phyloP scores from a whole-genome alignment of 2,888 invertebrate genomes.

The Synanthedon vespiformis region DNA sequence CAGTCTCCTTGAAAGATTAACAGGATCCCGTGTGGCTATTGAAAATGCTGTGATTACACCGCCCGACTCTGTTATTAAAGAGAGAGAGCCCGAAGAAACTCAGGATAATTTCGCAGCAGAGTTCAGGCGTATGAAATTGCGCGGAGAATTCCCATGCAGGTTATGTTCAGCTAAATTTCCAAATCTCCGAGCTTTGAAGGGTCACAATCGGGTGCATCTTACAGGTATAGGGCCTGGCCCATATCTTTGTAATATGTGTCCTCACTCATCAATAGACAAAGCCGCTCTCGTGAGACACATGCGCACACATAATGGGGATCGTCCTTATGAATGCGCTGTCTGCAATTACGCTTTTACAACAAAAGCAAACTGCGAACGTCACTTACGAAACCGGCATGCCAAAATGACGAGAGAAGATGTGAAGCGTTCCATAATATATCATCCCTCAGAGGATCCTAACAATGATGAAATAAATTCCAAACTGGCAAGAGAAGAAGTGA shows the following conservation, averaged over 20 bases:
- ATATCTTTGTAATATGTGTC: conserved; percentile 94
- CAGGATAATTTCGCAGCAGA: conserved; percentile 88
- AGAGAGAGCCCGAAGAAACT: conserved; percentile 73
- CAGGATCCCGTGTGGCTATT: conserved; percentile 49
- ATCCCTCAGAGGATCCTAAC: conserved; percentile 86
- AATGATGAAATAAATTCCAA: conserved; percentile 77
- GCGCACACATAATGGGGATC: conserved; percentile 94
- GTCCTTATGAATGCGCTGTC: conserved; percentile 94
- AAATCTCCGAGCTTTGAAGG: conserved; percentile 89
- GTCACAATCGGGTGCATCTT: conserved; percentile 89
- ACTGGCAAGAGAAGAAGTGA: conserved; percentile 65
- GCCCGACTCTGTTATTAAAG: conserved; percentile 49
- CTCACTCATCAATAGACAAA: conserved; percentile 89
- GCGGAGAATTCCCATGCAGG: conserved; percentile 91
- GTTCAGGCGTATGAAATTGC: conserved; percentile 88
- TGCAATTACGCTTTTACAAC: conserved; percentile 98
- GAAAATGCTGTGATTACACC: conserved; percentile 57
- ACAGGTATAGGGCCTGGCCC: conserved; percentile 82
- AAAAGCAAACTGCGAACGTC: conserved; percentile 96
- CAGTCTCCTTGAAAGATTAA: conserved; percentile 74
- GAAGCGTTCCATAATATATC: conserved; percentile 87
- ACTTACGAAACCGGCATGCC: conserved; percentile 90
- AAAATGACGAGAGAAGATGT: conserved; percentile 90
- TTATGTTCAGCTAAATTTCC: conserved; percentile 90
- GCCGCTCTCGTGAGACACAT: conserved; percentile 92